These are phyloP conservation scores for Brachionus manjavacas DNA, from an alignment of 1,140 invertebrate species.

Conservation along the genomic window DNA sequence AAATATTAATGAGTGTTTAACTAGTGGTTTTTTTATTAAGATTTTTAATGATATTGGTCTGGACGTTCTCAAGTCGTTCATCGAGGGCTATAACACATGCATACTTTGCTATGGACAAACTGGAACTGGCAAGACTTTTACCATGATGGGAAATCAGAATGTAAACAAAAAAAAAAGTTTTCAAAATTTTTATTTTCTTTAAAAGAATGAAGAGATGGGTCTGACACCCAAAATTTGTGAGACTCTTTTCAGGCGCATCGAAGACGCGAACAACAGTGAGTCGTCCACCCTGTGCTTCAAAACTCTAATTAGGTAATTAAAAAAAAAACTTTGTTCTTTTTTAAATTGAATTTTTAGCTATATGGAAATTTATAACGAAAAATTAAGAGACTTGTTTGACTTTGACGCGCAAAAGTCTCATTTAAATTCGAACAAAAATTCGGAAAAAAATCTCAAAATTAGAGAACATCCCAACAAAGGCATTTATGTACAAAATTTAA, in stretches of 20 bases:
- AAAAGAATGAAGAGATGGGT: slow-evolving; percentile 58
- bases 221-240: slow-evolving; percentile 79
- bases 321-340: not conserved
- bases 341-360: slow-evolving; percentile 58
- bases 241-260: slow-evolving; percentile 68
- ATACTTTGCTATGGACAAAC: slow-evolving; percentile 65
- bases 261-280: not conserved
- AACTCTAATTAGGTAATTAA: slow-evolving; percentile 15
- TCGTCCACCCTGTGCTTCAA: slow-evolving; percentile 27
- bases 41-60: slow-evolving; percentile 52
- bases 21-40: slow-evolving; percentile 40
- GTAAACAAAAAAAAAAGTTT: not conserved
- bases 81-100: slow-evolving; percentile 63
- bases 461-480: slow-evolving; percentile 64
- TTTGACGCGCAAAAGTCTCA: not conserved
- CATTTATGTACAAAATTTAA: slow-evolving; percentile 42
- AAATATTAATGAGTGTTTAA: not conserved
- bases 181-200: not conserved
- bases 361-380: slow-evolving; percentile 86
- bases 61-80: slow-evolving; percentile 50
- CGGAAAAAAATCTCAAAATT: slow-evolving; percentile 66
- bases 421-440: not conserved
- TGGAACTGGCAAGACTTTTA: slow-evolving; percentile 61
- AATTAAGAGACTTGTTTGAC: slow-evolving; percentile 68
- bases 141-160: slow-evolving; percentile 50